Evolutionary conservation across 2,888 invertebrate genomes (phyloP).

Genomic region (Rhingia campestris): DNA sequence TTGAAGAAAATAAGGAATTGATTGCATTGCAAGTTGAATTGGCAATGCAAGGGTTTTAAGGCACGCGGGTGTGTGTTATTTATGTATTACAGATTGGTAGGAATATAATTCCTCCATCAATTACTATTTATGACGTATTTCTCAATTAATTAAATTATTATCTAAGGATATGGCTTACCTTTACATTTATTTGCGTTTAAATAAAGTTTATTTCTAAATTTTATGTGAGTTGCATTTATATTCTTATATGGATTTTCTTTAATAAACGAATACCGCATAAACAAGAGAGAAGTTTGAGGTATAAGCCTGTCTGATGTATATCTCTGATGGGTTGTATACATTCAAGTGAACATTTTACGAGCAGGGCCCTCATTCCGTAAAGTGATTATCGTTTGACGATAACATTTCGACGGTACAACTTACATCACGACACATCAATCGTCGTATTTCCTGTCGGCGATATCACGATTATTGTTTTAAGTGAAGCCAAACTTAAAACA

Average conservation of each 20-base stretch:
- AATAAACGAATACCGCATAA: no score
- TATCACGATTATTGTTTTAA: no score
- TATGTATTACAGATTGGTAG: slow-evolving; percentile 17
- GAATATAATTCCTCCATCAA: slow-evolving; percentile 50
- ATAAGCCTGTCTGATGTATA: no score
- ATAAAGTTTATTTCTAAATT: slow-evolving; percentile 38
- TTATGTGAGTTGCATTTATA: not conserved
- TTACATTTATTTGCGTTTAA: slow-evolving; percentile 21
- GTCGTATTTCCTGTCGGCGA: no score
- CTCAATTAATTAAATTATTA: slow-evolving; percentile 37
- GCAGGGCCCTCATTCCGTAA: no score
- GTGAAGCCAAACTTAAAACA: no score
- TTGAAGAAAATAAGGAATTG: slow-evolving; percentile 88
- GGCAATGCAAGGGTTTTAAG: slow-evolving; percentile 80
- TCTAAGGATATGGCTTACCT: slow-evolving; percentile 29
- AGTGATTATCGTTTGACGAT: no score
- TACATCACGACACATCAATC: no score
- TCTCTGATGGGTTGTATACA: no score
- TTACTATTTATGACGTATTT: slow-evolving; percentile 34
- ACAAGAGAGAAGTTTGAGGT: no score
- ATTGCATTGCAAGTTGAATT: slow-evolving; percentile 88
- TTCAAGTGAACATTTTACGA: no score
- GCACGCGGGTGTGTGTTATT: not conserved
- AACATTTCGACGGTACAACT: no score
- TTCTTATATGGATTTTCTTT: not conserved